Evolutionary conservation across 2,888 invertebrate genomes (phyloP), one percentile per base, ranked within the genome.

Genomic region (Polymixis flavicincta): DNA sequence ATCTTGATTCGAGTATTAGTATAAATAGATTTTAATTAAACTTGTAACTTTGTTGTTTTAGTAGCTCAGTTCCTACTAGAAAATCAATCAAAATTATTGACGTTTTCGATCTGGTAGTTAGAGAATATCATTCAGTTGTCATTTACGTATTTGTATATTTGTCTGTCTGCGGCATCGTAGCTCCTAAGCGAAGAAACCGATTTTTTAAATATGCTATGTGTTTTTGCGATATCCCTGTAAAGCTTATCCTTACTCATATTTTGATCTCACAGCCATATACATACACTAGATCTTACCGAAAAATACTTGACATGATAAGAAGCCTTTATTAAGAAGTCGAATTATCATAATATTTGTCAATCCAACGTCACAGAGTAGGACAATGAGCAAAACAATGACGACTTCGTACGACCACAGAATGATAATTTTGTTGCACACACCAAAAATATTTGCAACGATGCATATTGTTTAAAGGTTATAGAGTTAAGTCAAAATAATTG

Each of bases 331-430:
- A 25, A 55, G 73, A 68, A 65, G 22, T 37, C 17, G 55, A 74
- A 75, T 79, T 54, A 82, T 50, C 74, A 74, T 65, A 37, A 63
- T 13, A 74, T 74, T n/a, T 22, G 67, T 76, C 32, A 57, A 25
- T 14, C 87, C 87, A 75, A 87, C 90, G 90, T 89, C 88, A 89
- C 82, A 82, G 82, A 89, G 88, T 88, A 87, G 87, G 87, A 90
- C 89, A 88, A 86, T 74, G 80, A 74, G 82, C 82, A 78, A 85
- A 87, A 91, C 92, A 92, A 93, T 92, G 91, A 91, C 85, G 88
- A 83, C 54, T 52, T 37, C 32, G 54, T 70, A 90, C 89, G 90
- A 76, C 78, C 76, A 84, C 81, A 81, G 92, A 84, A 93, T 93
- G 85, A 74, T 17, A 83, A 92, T 92, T 74, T 84, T 82, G 80